Base-by-base conservation (phyloP, 1,140 invertebrate species). In the Drosophila kohkoa region DNA sequence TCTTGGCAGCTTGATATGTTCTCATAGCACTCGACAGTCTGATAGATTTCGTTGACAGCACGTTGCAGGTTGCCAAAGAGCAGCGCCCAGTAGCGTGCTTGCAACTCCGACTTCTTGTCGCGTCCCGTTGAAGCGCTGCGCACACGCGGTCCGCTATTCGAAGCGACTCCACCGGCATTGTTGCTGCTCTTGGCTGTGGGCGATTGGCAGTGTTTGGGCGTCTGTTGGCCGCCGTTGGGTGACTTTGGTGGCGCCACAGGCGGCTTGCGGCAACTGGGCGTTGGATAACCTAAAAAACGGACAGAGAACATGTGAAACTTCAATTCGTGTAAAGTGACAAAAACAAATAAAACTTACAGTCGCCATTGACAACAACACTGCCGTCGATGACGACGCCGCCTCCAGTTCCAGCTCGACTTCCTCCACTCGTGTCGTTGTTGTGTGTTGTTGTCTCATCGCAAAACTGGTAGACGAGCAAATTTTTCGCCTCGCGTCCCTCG, bases 1-100 rank as follows among this genome's bases (percentile, higher is more conserved):
- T 99, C 98, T 95, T 98, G 95, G 85, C 96, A 96, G 87, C 96
- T 96, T 3, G 95, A 96, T 81, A 96, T 93, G 82, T 96, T 96
- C 86, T 96, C 96, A 92, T 96, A 96, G 64, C 95, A 95, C 81
- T 96, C 96, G 1, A 96, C 96, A 0, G 96, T 96, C 86, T 96
- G 96, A 83, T 96, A 96, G 73, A 96, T 96, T 91, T 96, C 96
- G 71, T 96, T 96, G 57, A 99, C 96, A 25, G 98, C 97, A 82
- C 98, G 93, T 92, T 98, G 96, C 49, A 99, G 93, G 93, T 99
- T 99, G 48, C 98, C 98, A 94, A 99, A 99, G 35, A 99, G 93
- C 86, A 98, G 95, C 3, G 98, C 97, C 98, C 98, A 99, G 92
- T 99, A 99, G 48, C 98, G 93, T 16, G 97, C 97, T 78, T 97